Percentiles rank a stretch among this genome's conserved stretches.
Conservation (phyloP, 2,888 invertebrate genomes). For the Drosophila paracracens region DNA sequence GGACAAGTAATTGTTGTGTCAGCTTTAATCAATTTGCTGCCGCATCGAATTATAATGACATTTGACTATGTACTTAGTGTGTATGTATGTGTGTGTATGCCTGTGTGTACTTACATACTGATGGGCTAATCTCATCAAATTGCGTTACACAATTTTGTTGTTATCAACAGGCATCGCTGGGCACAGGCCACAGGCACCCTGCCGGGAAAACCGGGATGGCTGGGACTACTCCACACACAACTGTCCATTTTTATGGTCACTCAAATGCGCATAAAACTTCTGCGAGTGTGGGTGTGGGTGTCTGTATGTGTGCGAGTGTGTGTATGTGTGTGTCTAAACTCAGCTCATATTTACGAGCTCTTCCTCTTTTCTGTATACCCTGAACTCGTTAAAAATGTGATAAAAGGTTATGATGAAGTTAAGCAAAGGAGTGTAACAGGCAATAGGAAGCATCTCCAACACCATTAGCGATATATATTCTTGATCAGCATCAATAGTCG, state of each 20-base stretch:
- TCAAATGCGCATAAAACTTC: slow-evolving; percentile 73
- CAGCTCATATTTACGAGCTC: slow-evolving; percentile 68
- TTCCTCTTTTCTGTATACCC: slow-evolving; percentile 25
- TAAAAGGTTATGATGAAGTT: background rate
- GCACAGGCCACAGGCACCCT: slow-evolving; percentile 41
- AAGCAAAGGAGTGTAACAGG: background rate
- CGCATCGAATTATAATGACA: slow-evolving; percentile 65
- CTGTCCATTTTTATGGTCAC: slow-evolving; percentile 71
- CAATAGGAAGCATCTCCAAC: background rate
- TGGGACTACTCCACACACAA: slow-evolving; percentile 23
- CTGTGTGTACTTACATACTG: background rate
- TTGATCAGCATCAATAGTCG: background rate
- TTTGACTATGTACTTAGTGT: slow-evolving; percentile 30
- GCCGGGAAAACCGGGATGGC: slow-evolving; percentile 25
- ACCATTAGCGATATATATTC: background rate
- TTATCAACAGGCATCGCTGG: slow-evolving; percentile 66
- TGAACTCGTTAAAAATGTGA: background rate
- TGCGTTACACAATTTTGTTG: slow-evolving; percentile 65
- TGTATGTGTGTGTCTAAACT: slow-evolving; percentile 20
- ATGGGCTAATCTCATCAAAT: slow-evolving; percentile 70
- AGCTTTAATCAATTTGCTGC: slow-evolving; percentile 57
- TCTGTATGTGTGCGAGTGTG: slow-evolving; percentile 12
- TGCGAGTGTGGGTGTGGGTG: slow-evolving; percentile 23
- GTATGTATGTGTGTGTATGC: background rate
- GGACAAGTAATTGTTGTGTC: slow-evolving; percentile 16